Evolutionary conservation across 1,140 invertebrate genomes (phyloP).

Genomic region (Papilio aristodemus): DNA sequence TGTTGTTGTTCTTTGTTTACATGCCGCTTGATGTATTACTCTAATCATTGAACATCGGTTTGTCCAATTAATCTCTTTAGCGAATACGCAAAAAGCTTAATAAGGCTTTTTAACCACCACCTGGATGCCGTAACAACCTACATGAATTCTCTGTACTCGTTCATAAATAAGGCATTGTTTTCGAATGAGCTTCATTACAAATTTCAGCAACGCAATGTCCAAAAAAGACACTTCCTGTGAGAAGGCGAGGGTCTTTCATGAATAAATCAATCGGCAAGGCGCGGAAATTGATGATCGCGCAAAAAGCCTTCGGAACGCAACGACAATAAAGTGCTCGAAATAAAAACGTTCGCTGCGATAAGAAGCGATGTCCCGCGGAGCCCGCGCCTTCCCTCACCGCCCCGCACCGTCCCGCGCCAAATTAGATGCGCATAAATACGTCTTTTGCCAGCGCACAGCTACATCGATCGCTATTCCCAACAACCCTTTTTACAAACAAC

Average conservation of each 20-base stretch:
- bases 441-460: slow-evolving; percentile 39
- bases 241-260: slow-evolving; percentile 72
- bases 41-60: slow-evolving; percentile 34
- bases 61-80: slow-evolving; percentile 9
- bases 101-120: slow-evolving; percentile 28
- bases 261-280: slow-evolving; percentile 77
- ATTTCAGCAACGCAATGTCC: slow-evolving; percentile 69
- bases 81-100: background rate
- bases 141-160: slow-evolving; percentile 47
- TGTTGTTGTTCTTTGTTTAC: slow-evolving; percentile 60
- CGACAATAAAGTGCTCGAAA: slow-evolving; percentile 74
- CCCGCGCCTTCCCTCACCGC: too few relatives aligned
- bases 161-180: slow-evolving; percentile 77
- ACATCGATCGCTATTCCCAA: slow-evolving; percentile 22
- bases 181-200: slow-evolving; percentile 78
- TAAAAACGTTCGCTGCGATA: slow-evolving; percentile 72
- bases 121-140: slow-evolving; percentile 34
- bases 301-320: slow-evolving; percentile 71
- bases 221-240: slow-evolving; percentile 77
- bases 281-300: slow-evolving; percentile 77
- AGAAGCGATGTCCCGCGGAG: slow-evolving; percentile 62
- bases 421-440: slow-evolving; percentile 77
- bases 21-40: slow-evolving; percentile 40
- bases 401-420: slow-evolving; percentile 56
- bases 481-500: slow-evolving; percentile 21